Conservation (phyloP, 2,888 invertebrate genomes). For the Hermaeophaga mercurialis region DNA sequence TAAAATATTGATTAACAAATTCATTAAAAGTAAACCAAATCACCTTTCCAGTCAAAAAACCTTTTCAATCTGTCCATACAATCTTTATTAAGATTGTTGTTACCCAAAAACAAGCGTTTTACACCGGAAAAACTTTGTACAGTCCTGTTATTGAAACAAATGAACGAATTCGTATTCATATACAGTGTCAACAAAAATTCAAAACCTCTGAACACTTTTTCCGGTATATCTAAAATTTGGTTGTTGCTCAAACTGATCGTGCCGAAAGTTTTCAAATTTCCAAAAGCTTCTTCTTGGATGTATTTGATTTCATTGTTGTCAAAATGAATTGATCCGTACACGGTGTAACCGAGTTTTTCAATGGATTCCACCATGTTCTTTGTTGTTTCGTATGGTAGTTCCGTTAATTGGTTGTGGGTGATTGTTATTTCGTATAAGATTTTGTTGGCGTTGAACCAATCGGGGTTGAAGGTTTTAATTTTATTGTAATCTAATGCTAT, state of each 20-base stretch:
- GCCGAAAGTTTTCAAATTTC: slow-evolving; percentile 31
- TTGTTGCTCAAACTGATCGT: slow-evolving; percentile 37
- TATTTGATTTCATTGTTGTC: slow-evolving; percentile 34
- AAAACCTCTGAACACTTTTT: slow-evolving; percentile 28
- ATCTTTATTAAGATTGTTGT: slow-evolving; percentile 32
- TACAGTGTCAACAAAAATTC: slow-evolving; percentile 32
- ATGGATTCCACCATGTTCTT: slow-evolving; percentile 29
- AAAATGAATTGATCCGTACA: slow-evolving; percentile 33
- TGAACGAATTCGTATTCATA: slow-evolving; percentile 36
- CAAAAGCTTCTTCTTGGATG: slow-evolving; percentile 35
- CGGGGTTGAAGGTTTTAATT: slow-evolving; percentile 27
- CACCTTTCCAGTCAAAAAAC: slow-evolving; percentile 31
- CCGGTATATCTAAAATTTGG: slow-evolving; percentile 28
- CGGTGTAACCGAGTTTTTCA: slow-evolving; percentile 15
- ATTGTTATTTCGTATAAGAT: slow-evolving; percentile 33
- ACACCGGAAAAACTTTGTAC: slow-evolving; percentile 33
- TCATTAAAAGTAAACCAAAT: slow-evolving; percentile 32
- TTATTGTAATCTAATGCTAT: slow-evolving; percentile 36
- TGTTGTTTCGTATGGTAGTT: slow-evolving; percentile 32
- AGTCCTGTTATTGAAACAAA: slow-evolving; percentile 35
- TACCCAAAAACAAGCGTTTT: slow-evolving; percentile 32
- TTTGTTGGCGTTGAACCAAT: slow-evolving; percentile 32
- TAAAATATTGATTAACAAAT: too few relatives aligned
- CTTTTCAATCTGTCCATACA: slow-evolving; percentile 26
- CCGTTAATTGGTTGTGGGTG: slow-evolving; percentile 30